Percentiles rank a stretch among this genome's conserved stretches.
Evolutionary conservation across 2,888 invertebrate species (phyloP).

Genomic region (Nymphalis c-album): DNA sequence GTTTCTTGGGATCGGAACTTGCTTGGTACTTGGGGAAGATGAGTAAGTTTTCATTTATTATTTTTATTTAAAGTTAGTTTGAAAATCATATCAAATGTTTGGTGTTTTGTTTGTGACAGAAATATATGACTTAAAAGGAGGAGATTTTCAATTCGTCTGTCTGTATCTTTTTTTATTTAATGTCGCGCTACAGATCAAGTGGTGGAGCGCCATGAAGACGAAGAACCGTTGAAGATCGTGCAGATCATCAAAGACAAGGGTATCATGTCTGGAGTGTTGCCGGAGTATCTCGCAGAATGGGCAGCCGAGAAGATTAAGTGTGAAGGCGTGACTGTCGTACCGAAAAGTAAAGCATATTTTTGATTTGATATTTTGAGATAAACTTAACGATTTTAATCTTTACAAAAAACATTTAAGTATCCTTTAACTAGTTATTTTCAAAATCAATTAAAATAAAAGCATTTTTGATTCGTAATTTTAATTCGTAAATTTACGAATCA

Average conservation of each 20-base stretch:
- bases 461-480: too few relatives aligned
- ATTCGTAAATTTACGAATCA: too few relatives aligned
- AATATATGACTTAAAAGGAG: too few relatives aligned
- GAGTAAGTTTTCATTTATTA: conserved; percentile 49
- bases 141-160: too few relatives aligned
- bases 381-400: too few relatives aligned
- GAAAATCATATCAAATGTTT: too few relatives aligned
- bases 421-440: too few relatives aligned
- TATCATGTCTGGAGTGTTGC: conserved; percentile 59
- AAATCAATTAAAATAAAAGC: too few relatives aligned
- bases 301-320: conserved; percentile 65
- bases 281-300: conserved; percentile 73
- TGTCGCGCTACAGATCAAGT: conserved; percentile 46
- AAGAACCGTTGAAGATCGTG: conserved; percentile 51
- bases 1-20: conserved; percentile 63
- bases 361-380: too few relatives aligned
- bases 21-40: conserved; percentile 64
- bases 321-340: conserved; percentile 58
- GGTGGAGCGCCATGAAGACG: conserved; percentile 45
- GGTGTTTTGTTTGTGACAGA: too few relatives aligned
- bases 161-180: not conserved
- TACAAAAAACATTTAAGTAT: too few relatives aligned
- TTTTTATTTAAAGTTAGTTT: too few relatives aligned
- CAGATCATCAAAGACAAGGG: conserved; percentile 68
- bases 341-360: conserved; percentile 50